Conservation (phyloP, 2,113 vertebrate species). For the Indri indri region DNA sequence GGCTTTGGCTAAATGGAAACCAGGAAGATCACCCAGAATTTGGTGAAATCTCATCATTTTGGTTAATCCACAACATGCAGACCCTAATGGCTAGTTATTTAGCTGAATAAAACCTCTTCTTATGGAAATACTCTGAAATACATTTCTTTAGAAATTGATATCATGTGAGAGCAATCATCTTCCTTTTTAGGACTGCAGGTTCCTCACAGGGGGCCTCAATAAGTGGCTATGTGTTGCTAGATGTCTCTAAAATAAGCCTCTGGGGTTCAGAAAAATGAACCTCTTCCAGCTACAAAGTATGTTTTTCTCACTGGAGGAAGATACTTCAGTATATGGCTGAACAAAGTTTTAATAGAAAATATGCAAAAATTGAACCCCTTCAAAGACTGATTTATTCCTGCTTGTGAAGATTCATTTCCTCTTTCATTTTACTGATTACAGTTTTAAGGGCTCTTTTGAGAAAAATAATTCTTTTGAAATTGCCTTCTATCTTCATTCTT, state of each 20-base stretch:
- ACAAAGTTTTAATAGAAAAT: conserved; percentile 44
- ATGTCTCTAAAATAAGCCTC: neutral
- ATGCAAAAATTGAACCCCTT: conserved; percentile 9
- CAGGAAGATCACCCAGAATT: neutral
- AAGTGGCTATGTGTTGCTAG: neutral
- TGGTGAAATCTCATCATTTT: neutral
- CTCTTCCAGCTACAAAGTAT: neutral
- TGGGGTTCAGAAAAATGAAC: neutral
- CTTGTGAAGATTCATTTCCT: conserved; percentile 51
- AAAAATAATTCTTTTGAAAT: conserved; percentile 41
- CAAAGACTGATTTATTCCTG: conserved; percentile 25
- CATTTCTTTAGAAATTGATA: conserved; percentile 9
- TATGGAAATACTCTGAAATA: neutral
- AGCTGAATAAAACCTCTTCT: neutral
- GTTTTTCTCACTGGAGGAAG: conserved; percentile 39
- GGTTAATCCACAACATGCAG: neutral
- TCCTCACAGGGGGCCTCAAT: neutral
- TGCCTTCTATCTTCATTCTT: conserved; percentile 5
- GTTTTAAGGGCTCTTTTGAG: conserved; percentile 30
- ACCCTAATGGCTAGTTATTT: neutral
- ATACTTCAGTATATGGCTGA: conserved; percentile 24
- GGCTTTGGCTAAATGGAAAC: neutral
- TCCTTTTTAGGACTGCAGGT: neutral
- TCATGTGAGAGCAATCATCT: neutral
- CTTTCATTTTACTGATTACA: conserved; percentile 52